phyloP scores from a whole-genome alignment of 2,797 vertebrate species.

The Diplodus sargus region DNA sequence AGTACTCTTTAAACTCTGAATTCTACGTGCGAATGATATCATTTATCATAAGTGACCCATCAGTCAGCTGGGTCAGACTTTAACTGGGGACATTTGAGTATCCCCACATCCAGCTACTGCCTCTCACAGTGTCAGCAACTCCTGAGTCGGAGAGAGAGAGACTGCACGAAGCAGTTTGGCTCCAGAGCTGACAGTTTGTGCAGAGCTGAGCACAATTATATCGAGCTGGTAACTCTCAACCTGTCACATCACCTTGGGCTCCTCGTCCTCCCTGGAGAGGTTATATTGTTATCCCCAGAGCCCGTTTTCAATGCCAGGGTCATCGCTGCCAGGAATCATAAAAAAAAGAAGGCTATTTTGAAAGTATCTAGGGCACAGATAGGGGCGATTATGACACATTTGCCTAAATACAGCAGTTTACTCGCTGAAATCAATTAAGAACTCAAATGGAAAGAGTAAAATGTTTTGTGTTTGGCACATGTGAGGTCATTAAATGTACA shows the following conservation, averaged over 20 bases:
- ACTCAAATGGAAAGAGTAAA: constrained; percentile 1
- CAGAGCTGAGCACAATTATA: constrained; percentile 54
- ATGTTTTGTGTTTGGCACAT: background rate
- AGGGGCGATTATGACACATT: constrained; percentile 1
- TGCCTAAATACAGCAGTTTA: constrained; percentile 14
- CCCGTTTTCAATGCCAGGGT: constrained; percentile 34
- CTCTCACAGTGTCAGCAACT: constrained; percentile 39
- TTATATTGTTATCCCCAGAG: constrained; percentile 23
- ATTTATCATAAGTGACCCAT: constrained; percentile 30
- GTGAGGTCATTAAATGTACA: constrained; percentile 9
- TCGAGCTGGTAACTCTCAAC: constrained; percentile 39
- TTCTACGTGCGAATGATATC: too few relatives aligned
- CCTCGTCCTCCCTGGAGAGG: constrained; percentile 26
- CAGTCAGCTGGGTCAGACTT: constrained; percentile 19
- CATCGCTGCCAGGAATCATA: constrained; percentile 35
- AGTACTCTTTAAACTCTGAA: background rate
- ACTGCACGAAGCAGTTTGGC: constrained; percentile 35
- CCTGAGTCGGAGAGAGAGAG: constrained; percentile 28
- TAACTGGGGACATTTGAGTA: constrained; percentile 18
- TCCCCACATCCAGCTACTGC: constrained; percentile 33
- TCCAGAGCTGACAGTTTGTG: constrained; percentile 61
- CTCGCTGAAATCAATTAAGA: background rate
- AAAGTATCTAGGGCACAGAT: constrained; percentile 4
- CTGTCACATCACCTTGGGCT: constrained; percentile 51
- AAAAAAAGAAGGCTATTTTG: constrained; percentile 11